Evolutionary conservation across 2,113 vertebrate species (phyloP), one percentile per base, ranked within the genome.

Genomic region (Anguilla japonica): DNA sequence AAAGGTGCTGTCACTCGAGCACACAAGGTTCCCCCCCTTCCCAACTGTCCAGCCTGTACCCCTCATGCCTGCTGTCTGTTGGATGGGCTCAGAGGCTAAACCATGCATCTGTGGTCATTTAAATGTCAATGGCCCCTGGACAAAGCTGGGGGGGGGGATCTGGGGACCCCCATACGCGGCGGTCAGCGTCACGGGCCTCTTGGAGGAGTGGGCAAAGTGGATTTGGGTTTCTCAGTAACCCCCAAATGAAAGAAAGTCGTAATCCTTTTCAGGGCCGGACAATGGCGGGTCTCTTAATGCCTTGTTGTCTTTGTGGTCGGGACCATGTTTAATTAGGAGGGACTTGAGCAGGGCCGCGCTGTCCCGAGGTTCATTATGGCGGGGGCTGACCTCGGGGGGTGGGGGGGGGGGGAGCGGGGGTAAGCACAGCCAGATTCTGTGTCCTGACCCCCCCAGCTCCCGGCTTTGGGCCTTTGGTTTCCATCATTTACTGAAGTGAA

Each of bases 241-340:
- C 57, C 71, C 53, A 71, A 84, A 86, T 85, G 87, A 89, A 89
- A 88, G 83, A 82, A 26, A 81, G 79, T 85, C 50, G 83, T 88
- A 86, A 89, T 86, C 83, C 86, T 78, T 87, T 85, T 89, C 63
- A 87, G 86, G 81, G 2, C 20, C 22, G n/a, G 26, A 88, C 89
- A 89, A 89, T 88, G 83, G 80, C 60, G 20, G 50, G 79, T 9
- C 84, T 79, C 71, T 79, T 85, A 83, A 87, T 83, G 60, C 63
- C 87, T 88, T 80, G 83, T 88, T 88, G 71, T 82, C 41, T 50
- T 88, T 83, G 86, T 87, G 41, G 63, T 41, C 15, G 41, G 79
- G 82, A 87, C 83, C 86, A n/a, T 88, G 85, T 87, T 89, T 89
- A 87, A 87, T 89, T 88, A 83, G 87, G 82, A 80, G 85, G 79